Percentiles rank a stretch among this genome's conserved stretches.
Evolutionary conservation across 2,797 vertebrate genomes (phyloP).

Genomic region (Xerus rutilus): DNA sequence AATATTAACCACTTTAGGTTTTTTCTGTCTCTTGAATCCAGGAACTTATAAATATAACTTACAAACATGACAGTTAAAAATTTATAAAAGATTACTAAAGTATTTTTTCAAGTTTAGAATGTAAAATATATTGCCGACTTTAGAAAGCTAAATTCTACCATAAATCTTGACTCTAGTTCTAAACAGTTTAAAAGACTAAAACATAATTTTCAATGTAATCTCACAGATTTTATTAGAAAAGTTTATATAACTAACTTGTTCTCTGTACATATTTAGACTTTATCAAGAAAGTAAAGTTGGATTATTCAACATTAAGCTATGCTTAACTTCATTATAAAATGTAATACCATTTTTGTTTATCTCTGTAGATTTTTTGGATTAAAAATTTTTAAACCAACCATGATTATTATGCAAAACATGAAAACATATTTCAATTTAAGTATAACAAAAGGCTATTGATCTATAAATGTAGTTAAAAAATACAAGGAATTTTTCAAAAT

Average conservation of each 20-base stretch:
- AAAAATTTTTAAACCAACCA: not conserved
- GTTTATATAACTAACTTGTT: constrained; percentile 60
- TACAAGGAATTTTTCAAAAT: not conserved
- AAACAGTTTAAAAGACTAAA: constrained; percentile 20
- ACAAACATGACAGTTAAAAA: not conserved
- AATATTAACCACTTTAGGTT: not conserved
- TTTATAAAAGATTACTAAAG: not conserved
- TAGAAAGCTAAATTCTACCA: not conserved
- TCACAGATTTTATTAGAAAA: constrained; percentile 45
- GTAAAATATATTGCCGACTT: not conserved
- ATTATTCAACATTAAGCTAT: constrained; percentile 29
- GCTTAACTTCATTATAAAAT: constrained; percentile 53
- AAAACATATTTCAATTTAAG: not conserved
- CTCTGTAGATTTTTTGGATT: not conserved
- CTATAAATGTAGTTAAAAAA: not conserved
- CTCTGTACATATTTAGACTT: constrained; percentile 65
- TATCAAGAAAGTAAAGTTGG: constrained; percentile 59
- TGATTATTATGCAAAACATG: not conserved
- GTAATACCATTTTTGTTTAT: not conserved
- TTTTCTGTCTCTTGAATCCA: not conserved
- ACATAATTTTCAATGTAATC: constrained; percentile 55
- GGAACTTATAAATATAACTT: not conserved
- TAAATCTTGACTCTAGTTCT: not conserved
- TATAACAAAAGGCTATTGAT: not conserved
- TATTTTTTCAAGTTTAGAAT: not conserved